Evolutionary conservation across 2,797 vertebrate genomes (phyloP).

Genomic region (Hypotaenidia okinawae): DNA sequence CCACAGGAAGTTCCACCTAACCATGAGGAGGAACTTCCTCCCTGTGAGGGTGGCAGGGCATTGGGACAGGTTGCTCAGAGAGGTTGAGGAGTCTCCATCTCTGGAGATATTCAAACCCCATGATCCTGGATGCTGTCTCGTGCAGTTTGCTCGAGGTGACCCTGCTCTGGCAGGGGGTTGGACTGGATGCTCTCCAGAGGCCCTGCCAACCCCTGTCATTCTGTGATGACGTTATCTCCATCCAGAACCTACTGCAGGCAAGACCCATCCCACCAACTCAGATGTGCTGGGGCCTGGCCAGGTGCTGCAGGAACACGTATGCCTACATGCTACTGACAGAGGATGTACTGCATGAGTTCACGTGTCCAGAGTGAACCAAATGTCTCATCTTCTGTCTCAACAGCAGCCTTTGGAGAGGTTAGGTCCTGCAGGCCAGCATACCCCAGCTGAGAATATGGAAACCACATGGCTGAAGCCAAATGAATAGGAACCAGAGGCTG

Average conservation of each 20-base stretch:
- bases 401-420: neutral
- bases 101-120: too few species aligned
- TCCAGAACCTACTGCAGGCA: too few species aligned
- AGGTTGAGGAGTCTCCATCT: too few species aligned
- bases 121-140: too few species aligned
- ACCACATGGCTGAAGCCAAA: neutral
- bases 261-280: neutral
- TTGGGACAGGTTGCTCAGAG: too few species aligned
- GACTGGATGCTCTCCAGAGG: too few species aligned
- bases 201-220: too few species aligned
- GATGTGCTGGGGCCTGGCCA: neutral
- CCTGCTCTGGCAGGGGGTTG: too few species aligned
- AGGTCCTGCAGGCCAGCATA: neutral
- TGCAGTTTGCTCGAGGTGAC: too few species aligned
- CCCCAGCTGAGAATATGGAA: neutral
- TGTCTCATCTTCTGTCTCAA: neutral
- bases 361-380: neutral
- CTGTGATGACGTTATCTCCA: neutral
- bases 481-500: neutral
- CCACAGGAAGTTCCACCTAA: too few species aligned
- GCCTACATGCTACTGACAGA: neutral
- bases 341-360: neutral
- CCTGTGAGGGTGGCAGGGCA: too few species aligned
- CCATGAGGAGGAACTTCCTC: too few species aligned
- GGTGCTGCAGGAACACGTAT: accelerated